A percentile compares a stretch with the other conserved stretches of the same genome.
These are phyloP conservation scores for Halocynthia aurantium DNA, from an alignment of 23 tunicate genomes.

Conservation along the genomic window DNA sequence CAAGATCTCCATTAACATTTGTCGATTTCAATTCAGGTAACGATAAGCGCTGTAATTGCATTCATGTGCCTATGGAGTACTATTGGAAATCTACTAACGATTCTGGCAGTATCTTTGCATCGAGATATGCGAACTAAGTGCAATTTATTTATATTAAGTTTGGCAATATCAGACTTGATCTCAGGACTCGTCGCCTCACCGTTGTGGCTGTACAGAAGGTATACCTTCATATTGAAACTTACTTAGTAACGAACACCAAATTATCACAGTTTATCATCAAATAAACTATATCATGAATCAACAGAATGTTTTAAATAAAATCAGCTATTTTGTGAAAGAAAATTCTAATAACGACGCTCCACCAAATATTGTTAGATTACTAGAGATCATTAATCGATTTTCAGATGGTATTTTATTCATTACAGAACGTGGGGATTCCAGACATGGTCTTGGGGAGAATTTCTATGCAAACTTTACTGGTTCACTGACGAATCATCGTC, in stretches of 20 bases:
- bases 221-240: constrained; percentile 1
- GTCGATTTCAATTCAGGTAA: constrained; percentile 15
- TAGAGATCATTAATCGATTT: background rate
- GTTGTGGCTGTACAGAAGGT: constrained; percentile 50
- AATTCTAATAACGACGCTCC: background rate
- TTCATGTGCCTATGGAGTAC: constrained; percentile 46
- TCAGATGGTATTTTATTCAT: background rate
- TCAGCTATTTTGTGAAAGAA: background rate
- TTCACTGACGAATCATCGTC: constrained; percentile 43
- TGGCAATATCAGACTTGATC: constrained; percentile 25
- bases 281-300: background rate
- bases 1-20: background rate
- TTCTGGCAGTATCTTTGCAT: constrained; percentile 28
- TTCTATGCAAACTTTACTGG: constrained; percentile 53
- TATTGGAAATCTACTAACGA: constrained; percentile 30
- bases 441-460: constrained; percentile 46
- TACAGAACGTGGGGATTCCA: constrained; percentile 52
- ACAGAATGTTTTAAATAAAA: background rate
- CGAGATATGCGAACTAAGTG: constrained; percentile 32
- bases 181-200: constrained; percentile 45
- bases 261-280: background rate
- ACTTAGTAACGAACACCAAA: background rate
- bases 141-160: constrained; percentile 48
- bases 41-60: constrained; percentile 20
- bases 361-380: background rate